phyloP scores from a whole-genome alignment of 1,140 invertebrate species.

The Drosophila parabipectinata region DNA sequence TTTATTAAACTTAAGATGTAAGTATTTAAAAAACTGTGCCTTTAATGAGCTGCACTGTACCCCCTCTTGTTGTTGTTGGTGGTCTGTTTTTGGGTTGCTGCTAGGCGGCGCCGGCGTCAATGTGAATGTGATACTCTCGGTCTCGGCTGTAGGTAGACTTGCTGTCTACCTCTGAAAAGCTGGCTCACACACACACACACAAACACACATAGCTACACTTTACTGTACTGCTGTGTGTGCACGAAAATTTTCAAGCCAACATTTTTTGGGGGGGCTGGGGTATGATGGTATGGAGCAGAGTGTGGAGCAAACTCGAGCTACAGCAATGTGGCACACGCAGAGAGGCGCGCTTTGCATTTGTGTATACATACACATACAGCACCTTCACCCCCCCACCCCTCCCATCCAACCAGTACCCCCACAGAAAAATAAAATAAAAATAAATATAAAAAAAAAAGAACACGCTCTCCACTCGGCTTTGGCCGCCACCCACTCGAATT shows the following conservation, averaged over 20 bases:
- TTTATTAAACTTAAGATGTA: slow-evolving; percentile 1
- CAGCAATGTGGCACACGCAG: slow-evolving; percentile 63
- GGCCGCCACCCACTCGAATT: slow-evolving; percentile 55
- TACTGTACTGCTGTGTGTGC: slow-evolving; percentile 42
- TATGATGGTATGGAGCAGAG: not conserved
- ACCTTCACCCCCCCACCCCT: slow-evolving; percentile 4
- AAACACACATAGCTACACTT: slow-evolving; percentile 14
- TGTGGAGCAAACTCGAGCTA: slow-evolving; percentile 45
- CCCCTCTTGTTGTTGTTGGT: slow-evolving; percentile 22
- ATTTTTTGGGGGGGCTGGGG: not conserved
- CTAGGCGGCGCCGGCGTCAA: slow-evolving; percentile 60
- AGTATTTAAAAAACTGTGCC: not conserved
- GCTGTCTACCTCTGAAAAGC: slow-evolving; percentile 68
- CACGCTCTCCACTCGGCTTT: slow-evolving; percentile 27
- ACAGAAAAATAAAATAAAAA: slow-evolving; percentile 28
- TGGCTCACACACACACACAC: slow-evolving; percentile 24
- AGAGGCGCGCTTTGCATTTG: slow-evolving; percentile 75
- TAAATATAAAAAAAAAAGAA: slow-evolving; percentile 13
- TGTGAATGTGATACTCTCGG: slow-evolving; percentile 54
- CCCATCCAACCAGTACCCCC: slow-evolving; percentile 5
- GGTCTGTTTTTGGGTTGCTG: slow-evolving; percentile 61
- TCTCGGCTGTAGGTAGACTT: slow-evolving; percentile 61
- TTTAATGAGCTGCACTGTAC: slow-evolving; percentile 74
- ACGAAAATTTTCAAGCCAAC: slow-evolving; percentile 67
- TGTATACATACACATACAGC: slow-evolving; percentile 77